phyloP scores from a whole-genome alignment of 2,113 vertebrate species.

The Dermatemys mawii region DNA sequence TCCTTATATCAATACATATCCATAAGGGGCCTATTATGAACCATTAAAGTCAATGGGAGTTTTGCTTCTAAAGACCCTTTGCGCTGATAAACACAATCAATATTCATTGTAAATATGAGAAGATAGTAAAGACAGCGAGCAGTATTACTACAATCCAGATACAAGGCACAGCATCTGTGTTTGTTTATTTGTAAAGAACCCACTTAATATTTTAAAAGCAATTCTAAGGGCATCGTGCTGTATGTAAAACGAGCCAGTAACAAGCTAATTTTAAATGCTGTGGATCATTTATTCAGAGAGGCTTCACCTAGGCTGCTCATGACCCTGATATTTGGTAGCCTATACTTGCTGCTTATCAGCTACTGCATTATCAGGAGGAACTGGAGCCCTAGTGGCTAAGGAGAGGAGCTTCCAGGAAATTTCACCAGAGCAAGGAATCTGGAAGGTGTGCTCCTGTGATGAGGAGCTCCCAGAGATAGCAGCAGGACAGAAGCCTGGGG shows the following conservation, averaged over 20 bases:
- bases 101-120: neutral
- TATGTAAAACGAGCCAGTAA: neutral
- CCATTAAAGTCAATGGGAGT: neutral
- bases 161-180: neutral
- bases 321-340: neutral
- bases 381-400: neutral
- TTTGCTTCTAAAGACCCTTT: neutral
- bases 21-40: neutral
- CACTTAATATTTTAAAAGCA: neutral
- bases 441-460: neutral
- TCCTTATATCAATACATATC: constrained; percentile 31
- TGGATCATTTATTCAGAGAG: neutral
- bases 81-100: neutral
- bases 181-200: neutral
- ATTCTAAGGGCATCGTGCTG: neutral
- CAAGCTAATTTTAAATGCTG: neutral
- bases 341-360: neutral
- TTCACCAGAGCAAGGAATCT: neutral
- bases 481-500: neutral
- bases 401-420: neutral
- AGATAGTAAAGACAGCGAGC: neutral
- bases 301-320: neutral
- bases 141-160: neutral
- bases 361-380: neutral
- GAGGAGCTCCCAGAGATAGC: neutral